Percentiles rank a stretch among this genome's conserved stretches.
Evolutionary conservation across 2,888 invertebrate genomes (phyloP).

Genomic region (Catocala fraxini): DNA sequence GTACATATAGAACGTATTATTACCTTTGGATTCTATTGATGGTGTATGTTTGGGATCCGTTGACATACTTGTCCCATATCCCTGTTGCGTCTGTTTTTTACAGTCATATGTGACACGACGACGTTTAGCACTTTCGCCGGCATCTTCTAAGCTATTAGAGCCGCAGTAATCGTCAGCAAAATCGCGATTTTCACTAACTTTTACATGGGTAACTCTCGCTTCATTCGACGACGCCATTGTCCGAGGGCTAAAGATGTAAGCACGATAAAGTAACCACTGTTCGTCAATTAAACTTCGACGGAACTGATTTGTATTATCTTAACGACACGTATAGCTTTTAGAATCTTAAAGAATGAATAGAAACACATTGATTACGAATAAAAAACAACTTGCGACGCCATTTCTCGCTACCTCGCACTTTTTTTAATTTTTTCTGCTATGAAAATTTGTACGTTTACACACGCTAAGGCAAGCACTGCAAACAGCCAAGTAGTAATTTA

Average conservation of each 20-base stretch:
- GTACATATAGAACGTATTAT: conserved; percentile 49
- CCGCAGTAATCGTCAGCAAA: conserved; percentile 66
- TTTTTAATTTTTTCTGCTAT: conserved; percentile 63
- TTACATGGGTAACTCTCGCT: conserved; percentile 79
- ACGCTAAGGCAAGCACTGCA: conserved; percentile 50
- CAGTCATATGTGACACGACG: conserved; percentile 80
- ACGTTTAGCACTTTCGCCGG: conserved; percentile 79
- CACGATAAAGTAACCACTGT: conserved; percentile 65
- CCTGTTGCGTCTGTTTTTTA: conserved; percentile 81
- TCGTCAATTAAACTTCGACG: conserved; percentile 74
- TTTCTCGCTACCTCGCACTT: conserved; percentile 79
- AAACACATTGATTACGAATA: conserved; percentile 79
- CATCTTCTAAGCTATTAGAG: conserved; percentile 71
- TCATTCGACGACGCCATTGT: conserved; percentile 86
- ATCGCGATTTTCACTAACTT: conserved; percentile 80
- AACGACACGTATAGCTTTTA: conserved; percentile 58
- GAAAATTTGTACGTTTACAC: conserved; percentile 59
- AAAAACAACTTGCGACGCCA: conserved; percentile 87
- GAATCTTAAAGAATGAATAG: conserved; percentile 66
- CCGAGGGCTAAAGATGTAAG: conserved; percentile 69
- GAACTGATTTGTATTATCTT: conserved; percentile 59
- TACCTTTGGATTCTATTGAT: conserved; percentile 79
- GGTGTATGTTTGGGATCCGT: conserved; percentile 70
- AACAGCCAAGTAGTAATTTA: conserved; percentile 47
- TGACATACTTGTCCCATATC: conserved; percentile 83